Conservation (phyloP, 37 sponge, comb jelly and placozoan species). For the Axinella damicornis region DNA sequence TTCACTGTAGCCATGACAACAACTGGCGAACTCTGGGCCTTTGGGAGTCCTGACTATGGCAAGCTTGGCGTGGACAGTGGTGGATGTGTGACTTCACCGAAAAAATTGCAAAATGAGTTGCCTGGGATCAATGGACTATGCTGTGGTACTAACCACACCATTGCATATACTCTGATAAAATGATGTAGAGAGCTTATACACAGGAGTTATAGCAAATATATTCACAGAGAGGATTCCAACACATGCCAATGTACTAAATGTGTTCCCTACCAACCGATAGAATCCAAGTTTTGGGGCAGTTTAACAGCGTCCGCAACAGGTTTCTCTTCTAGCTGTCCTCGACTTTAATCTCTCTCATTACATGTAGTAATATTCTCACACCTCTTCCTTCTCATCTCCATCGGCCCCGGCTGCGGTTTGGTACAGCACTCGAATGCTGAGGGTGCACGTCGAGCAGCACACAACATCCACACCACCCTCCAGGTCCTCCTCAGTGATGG, state of each 20-base stretch:
- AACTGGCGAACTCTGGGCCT: constrained; percentile 48
- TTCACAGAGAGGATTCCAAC: too few species aligned
- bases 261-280: too few species aligned
- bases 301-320: too few species aligned
- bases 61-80: constrained; percentile 45
- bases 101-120: neutral
- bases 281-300: too few species aligned
- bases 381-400: neutral
- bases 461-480: constrained; percentile 43
- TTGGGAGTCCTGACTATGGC: constrained; percentile 61
- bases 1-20: constrained; percentile 59
- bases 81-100: constrained; percentile 5
- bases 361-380: too few species aligned
- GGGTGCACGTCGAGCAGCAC: constrained; percentile 53
- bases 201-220: too few species aligned
- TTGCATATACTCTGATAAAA: constrained; percentile 20
- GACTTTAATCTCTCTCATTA: too few species aligned
- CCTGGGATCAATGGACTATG: constrained; percentile 16
- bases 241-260: too few species aligned
- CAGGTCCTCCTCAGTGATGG: constrained; percentile 37
- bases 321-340: neutral
- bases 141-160: constrained; percentile 60
- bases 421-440: constrained; percentile 53
- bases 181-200: too few species aligned
- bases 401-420: neutral